Base-by-base conservation (phyloP, 2,888 invertebrate genomes). In the Linnaemya vulpina region DNA sequence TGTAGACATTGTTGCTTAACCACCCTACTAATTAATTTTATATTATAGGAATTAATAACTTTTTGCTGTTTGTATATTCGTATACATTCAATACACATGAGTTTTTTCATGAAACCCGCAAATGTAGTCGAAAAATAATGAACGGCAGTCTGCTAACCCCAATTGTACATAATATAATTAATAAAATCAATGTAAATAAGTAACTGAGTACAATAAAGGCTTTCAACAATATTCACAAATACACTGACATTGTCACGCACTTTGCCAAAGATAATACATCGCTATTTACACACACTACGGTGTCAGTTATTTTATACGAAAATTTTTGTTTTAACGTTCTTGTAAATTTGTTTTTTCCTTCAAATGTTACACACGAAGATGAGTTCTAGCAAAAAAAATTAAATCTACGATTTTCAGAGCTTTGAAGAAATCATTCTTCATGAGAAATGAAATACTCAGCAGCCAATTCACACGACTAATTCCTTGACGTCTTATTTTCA, bases 121-220 rank as follows among this genome's bases (percentile, higher is more conserved):
- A 38, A 55, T 74, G 25, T 58, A 74, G 55, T 62, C 55, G 62
- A 40, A 22, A 49, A 74, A 67, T 15, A 60, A 49, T 30, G 20
- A 40, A 10, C 71, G 68, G 62, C 62, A 25, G 55, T 65, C 62
- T 65, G 13, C 46, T 63, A 65, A 75, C 43, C 60, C 13, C 30
- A 46, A 58, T 83, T 11, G 30, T 25, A 67, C 58, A 30, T 49
- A 43, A 68, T 13, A n/a, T 46, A 63, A 71, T 40, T 10, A 63
- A 63, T 22, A 73, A 55, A 40, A 51, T 53, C 13, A 58, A 55
- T 63, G 63, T 79, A 65, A 79, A 73, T 79, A 55, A 46, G 11
- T 7, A 3, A 43, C 10, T 49, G 35, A 38, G 8, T 70, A 63
- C 13, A 46, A n/a, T n/a, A 63, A 30, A 53, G 20, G 15, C 11